Evolutionary conservation across 2,888 invertebrate genomes (phyloP), one percentile per base, ranked within the genome.

Genomic region (Lithophane ornitopus): DNA sequence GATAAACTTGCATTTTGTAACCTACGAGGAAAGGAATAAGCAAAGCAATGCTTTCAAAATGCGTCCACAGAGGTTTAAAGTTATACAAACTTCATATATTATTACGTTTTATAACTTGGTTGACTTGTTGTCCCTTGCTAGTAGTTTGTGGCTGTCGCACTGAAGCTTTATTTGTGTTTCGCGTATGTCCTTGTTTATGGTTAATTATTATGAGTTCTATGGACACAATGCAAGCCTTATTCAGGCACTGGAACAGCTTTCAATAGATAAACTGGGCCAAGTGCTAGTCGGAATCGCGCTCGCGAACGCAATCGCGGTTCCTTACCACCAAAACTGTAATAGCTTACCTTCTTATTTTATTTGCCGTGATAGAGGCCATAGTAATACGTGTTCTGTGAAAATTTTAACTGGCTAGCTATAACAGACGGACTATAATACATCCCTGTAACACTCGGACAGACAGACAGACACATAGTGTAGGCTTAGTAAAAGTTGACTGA

Each of bases 1-100:
- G 87, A 86, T 87, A 82, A 83, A 74, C 44, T 70, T 71, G n/a
- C 39, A 73, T 78, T 76, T 87, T 62, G 44, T 82, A 74, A 52
- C n/a, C n/a, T 39, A 66, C 22, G 19, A 39, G 58, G 69, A 44
- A 19, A 71, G 67, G 49, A 62, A 62, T 65, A 61, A 62, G 41
- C 41, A 58, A 58, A 68, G 52, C 44, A 52, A 72, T 11, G 41
- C 71, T 76, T 76, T 58, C 70, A 70, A 54, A 72, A 73, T 80
- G 46, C 56, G 67, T 66, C 68, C 70, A 68, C n/a, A n/a, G 61
- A 59, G 74, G 65, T 63, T 70, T 70, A 59, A 77, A 77, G 72
- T 72, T 74, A 70, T 62, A 46, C 65, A 58, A 67, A 84, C 65
- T 67, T 72, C 70, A 82, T 78, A 67, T 78, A 78, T 73, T 78